phyloP scores from a whole-genome alignment of 2,113 vertebrate genomes.

The Sebastes schlegelii region DNA sequence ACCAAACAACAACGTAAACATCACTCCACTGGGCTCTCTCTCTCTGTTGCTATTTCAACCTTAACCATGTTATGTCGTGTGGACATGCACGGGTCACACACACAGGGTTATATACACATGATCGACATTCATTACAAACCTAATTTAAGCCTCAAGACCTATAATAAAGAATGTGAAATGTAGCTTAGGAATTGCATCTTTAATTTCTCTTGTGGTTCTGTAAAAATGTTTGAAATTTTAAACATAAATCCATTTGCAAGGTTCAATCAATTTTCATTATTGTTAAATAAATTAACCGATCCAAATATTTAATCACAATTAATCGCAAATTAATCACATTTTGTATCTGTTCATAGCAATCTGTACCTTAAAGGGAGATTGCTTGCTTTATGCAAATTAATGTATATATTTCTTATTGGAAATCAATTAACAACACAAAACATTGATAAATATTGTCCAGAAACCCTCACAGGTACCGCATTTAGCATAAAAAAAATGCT shows the following conservation, averaged over 20 bases:
- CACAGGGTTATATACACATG: neutral
- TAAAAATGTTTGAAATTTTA: neutral
- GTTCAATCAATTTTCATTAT: neutral
- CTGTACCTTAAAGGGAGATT: too few species aligned
- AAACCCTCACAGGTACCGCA: too few species aligned
- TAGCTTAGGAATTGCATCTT: neutral
- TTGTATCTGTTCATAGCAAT: too few species aligned
- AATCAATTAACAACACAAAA: too few species aligned
- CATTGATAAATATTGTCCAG: too few species aligned
- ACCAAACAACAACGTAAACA: slow-evolving; percentile 3
- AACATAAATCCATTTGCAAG: neutral
- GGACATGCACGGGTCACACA: neutral
- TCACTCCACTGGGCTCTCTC: neutral
- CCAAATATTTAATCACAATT: too few species aligned
- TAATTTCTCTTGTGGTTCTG: neutral
- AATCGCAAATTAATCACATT: too few species aligned
- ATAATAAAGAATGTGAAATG: neutral
- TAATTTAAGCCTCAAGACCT: neutral
- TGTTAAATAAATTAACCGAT: too few species aligned
- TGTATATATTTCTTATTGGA: too few species aligned
- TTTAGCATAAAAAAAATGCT: too few species aligned
- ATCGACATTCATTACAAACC: neutral
- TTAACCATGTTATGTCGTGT: neutral
- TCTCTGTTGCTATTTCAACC: slow-evolving; percentile 15
- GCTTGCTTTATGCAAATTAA: too few species aligned